Conservation (phyloP, 2,113 vertebrate species). For the Etia nguti region DNA sequence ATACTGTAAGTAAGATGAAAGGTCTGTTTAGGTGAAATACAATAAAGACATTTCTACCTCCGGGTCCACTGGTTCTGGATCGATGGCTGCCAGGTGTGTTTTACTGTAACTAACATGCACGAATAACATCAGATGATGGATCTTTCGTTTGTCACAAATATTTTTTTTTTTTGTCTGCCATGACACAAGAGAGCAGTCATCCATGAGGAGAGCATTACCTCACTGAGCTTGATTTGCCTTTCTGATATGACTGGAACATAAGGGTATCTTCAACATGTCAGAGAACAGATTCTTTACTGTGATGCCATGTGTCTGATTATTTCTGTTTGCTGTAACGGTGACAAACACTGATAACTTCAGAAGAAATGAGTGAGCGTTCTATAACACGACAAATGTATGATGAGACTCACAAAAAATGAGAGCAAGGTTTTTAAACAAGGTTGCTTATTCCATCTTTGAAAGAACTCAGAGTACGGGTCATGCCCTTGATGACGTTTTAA, state of each 20-base stretch:
- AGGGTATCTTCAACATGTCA: not conserved
- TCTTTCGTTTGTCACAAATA: conserved; percentile 34
- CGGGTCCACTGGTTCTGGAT: conserved; percentile 41
- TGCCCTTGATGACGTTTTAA: not conserved
- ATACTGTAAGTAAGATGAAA: conserved; percentile 69
- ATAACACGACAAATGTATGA: not conserved
- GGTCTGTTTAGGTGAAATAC: conserved; percentile 68
- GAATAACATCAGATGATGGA: conserved; percentile 46
- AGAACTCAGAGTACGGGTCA: not conserved
- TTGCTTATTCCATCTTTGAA: not conserved
- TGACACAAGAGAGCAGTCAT: conserved; percentile 13
- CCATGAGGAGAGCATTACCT: not conserved
- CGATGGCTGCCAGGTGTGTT: conserved; percentile 57
- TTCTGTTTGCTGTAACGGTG: not conserved
- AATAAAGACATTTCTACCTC: conserved; percentile 68
- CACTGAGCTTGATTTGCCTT: not conserved
- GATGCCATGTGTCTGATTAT: not conserved
- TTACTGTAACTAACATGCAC: conserved; percentile 66
- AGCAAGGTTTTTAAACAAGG: not conserved
- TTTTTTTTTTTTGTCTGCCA: conserved; percentile 12
- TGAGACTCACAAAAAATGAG: not conserved
- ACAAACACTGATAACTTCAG: not conserved
- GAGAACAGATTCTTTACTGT: not conserved
- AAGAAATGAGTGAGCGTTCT: not conserved
- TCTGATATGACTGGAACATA: not conserved